A percentile compares a stretch with the other conserved stretches of the same genome.
These are phyloP conservation scores for Cinclus cinclus DNA, from an alignment of 2,113 vertebrate species.

Conservation along the genomic window DNA sequence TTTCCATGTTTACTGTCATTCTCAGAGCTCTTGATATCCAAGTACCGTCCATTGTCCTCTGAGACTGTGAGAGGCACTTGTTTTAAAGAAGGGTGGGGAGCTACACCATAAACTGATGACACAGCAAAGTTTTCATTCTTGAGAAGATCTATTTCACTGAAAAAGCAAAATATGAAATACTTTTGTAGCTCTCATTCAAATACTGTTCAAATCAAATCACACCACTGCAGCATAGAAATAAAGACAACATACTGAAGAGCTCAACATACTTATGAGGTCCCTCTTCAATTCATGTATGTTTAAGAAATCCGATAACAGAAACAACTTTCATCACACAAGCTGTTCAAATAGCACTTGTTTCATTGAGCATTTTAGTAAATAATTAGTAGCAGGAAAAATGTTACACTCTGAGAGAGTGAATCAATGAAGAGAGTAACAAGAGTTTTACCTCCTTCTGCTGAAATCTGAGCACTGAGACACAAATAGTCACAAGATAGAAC, in stretches of 20 bases:
- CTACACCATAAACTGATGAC: conserved; percentile 69
- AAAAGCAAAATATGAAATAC: conserved; percentile 4
- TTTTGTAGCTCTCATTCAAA: neutral
- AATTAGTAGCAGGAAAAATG: neutral
- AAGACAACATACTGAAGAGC: neutral
- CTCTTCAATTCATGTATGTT: neutral
- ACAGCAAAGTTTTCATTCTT: conserved; percentile 81
- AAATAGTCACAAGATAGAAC: neutral
- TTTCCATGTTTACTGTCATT: conserved; percentile 67
- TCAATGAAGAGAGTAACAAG: neutral
- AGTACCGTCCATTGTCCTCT: conserved; percentile 84
- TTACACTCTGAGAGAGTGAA: neutral
- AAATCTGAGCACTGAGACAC: neutral
- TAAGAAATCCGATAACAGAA: neutral
- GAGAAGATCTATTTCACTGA: conserved; percentile 90
- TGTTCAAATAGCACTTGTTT: neutral
- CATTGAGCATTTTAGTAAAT: neutral
- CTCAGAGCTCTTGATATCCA: conserved; percentile 79
- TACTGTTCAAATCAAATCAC: neutral
- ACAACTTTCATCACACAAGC: neutral
- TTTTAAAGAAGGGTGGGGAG: conserved; percentile 64
- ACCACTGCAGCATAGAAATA: neutral
- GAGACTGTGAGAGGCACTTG: conserved; percentile 72
- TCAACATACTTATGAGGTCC: neutral
- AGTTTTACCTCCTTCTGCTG: neutral